Conservation (phyloP, 2,888 invertebrate species). For the Lithophane socia region DNA sequence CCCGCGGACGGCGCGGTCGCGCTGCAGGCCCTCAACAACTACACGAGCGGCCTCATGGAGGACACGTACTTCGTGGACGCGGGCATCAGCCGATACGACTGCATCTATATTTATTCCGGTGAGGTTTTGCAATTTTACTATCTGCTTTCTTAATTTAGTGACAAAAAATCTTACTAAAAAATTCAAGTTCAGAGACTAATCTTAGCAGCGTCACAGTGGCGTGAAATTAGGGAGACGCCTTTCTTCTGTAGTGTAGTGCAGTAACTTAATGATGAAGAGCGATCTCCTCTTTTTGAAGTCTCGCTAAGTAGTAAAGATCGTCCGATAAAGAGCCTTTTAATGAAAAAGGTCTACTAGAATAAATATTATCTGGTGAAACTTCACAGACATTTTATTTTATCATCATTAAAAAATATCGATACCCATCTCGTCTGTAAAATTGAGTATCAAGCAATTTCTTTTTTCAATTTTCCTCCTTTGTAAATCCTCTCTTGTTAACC, state of each 20-base stretch:
- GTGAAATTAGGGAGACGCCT: neutral
- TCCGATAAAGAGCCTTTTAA: neutral
- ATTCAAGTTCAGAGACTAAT: neutral
- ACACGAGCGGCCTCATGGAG: constrained; percentile 70
- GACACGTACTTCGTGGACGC: constrained; percentile 69
- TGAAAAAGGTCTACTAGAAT: neutral
- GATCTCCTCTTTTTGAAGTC: neutral
- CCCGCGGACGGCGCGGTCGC: constrained; percentile 55
- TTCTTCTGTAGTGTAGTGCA: neutral
- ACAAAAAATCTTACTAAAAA: neutral
- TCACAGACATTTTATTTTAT: neutral
- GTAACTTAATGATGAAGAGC: neutral
- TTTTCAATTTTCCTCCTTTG: no score
- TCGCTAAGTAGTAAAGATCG: neutral
- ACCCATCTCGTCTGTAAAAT: neutral
- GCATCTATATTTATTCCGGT: constrained; percentile 88
- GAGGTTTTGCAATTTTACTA: constrained; percentile 67
- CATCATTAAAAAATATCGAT: neutral
- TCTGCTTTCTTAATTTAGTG: neutral
- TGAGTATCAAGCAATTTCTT: neutral
- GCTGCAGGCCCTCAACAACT: constrained; percentile 59
- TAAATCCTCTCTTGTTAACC: no score
- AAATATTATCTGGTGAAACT: neutral
- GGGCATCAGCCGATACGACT: constrained; percentile 81
- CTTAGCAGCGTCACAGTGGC: neutral